Base-by-base conservation (phyloP, 2,113 vertebrate species). In the Epinephelus moara region DNA sequence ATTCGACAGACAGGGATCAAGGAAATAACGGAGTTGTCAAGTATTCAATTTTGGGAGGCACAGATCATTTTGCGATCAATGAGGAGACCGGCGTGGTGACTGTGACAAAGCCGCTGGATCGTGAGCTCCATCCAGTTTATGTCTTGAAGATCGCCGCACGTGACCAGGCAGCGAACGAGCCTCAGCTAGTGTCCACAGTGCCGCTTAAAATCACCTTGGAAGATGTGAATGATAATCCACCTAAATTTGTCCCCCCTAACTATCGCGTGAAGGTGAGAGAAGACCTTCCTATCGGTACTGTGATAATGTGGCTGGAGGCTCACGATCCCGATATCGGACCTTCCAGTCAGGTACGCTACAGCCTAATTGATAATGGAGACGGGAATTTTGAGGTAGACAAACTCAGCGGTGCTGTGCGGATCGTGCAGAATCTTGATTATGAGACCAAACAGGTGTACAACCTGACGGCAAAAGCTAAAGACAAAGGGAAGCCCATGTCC, bases 161-260 rank as follows among this genome's bases (percentile, higher is more conserved):
- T 40, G 98, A 99, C 89, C 97, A 97, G 79, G 93, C 98, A 23
- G 64, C 81, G 0, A 93, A 93, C 47, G 98, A 98, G 69, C 96
- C 96, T 63, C 97, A 96, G 60, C 70, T 98, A 27, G 96, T 96
- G 84, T 98, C 98, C 56, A 97, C 96, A 0, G 96, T 97, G 7
- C 83, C 94, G 3, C 94, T 99, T 82, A 99, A 97, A 90, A 95
- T 99, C 50, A 95, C 93, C 1, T 88, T 99, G 55, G 97, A 98
- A 89, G 98, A 99, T 78, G 94, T 98, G 52, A 99, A 99, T 62
- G 98, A 99, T 90, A 99, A 98, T 83, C 96, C 97, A 17, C 98
- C 98, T 0, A 96, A 93, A 52, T 99, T 98, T 91, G 94, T 99
- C 82, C 98, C 98, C 53, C 93, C 96, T 2, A 98, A 97, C 88